A percentile compares a stretch with the other conserved stretches of the same genome.
These are phyloP conservation scores for Rhagoletis zephyria DNA, from an alignment of 1,140 invertebrate genomes.

Conservation along the genomic window DNA sequence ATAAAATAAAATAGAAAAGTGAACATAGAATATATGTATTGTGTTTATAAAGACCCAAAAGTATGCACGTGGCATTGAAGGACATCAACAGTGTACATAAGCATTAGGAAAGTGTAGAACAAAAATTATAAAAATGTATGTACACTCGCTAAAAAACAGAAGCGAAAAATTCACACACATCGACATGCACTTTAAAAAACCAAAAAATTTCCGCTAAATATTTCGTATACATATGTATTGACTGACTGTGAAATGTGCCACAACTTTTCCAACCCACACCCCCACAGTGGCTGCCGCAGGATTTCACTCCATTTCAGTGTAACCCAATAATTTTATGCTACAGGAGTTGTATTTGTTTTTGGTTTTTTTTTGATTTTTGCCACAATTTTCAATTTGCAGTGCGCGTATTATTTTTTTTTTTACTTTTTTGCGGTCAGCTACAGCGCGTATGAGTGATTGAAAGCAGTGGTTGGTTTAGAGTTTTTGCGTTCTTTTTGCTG, in stretches of 20 bases:
- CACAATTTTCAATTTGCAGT: neutral
- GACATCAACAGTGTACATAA: neutral
- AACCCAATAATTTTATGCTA: neutral
- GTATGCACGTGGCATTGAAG: neutral
- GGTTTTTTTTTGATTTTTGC: neutral
- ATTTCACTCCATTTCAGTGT: neutral
- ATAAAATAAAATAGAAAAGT: neutral
- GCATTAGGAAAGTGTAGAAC: neutral
- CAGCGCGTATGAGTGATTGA: slow-evolving; percentile 47
- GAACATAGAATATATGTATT: neutral
- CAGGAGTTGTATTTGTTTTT: neutral
- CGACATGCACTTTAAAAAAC: neutral
- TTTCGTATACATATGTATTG: neutral
- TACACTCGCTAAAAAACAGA: too few relatives aligned
- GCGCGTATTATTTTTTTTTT: neutral
- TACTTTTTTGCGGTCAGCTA: slow-evolving; percentile 20
- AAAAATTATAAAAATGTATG: neutral
- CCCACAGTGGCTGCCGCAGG: neutral
- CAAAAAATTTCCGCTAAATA: neutral
- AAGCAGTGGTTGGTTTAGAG: slow-evolving; percentile 8
- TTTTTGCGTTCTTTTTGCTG: neutral
- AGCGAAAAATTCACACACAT: neutral
- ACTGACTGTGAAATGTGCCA: neutral
- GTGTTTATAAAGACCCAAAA: slow-evolving; percentile 23
- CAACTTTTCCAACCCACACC: neutral